Percentiles rank a stretch among this genome's conserved stretches.
These are phyloP conservation scores for Syngnathus rostellatus DNA, from an alignment of 2,797 vertebrate species.

Conservation along the genomic window DNA sequence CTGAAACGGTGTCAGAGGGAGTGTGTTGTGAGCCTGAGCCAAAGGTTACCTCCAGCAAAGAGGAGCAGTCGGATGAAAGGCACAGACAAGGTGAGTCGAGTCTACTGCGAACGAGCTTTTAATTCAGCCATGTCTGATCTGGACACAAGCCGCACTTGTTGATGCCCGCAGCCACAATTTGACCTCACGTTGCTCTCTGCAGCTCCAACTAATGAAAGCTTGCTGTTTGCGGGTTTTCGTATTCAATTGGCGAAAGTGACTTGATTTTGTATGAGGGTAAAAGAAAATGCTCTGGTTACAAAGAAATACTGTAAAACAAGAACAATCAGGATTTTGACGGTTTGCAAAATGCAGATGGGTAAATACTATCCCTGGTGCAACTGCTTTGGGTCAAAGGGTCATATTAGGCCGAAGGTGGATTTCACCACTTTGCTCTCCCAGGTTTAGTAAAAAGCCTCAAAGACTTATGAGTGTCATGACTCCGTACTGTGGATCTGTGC, in stretches of 20 bases:
- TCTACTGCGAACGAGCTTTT: constrained; percentile 30
- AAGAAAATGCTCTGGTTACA: constrained; percentile 9
- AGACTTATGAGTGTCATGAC: background rate
- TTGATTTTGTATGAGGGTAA: background rate
- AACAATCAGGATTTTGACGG: background rate
- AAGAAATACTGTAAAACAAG: background rate
- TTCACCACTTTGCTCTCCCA: background rate
- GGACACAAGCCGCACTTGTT: constrained; percentile 37
- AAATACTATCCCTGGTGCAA: background rate
- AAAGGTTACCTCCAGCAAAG: constrained; percentile 55
- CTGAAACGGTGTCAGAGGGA: constrained; percentile 67
- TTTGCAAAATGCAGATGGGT: constrained; percentile 9
- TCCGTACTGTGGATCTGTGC: background rate
- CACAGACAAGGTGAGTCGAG: constrained; percentile 60
- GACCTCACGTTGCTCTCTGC: constrained; percentile 31
- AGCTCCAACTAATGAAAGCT: background rate
- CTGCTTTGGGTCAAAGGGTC: background rate
- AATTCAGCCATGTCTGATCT: constrained; percentile 25
- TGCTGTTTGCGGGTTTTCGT: background rate
- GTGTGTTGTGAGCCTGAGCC: constrained; percentile 65
- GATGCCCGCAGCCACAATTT: constrained; percentile 42
- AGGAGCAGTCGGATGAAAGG: constrained; percentile 49
- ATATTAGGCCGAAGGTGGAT: background rate
- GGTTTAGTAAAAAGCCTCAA: background rate
- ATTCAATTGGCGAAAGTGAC: background rate